Base-by-base conservation (phyloP, 2,888 invertebrate genomes). In the Drepanosiphum platanoidis region DNA sequence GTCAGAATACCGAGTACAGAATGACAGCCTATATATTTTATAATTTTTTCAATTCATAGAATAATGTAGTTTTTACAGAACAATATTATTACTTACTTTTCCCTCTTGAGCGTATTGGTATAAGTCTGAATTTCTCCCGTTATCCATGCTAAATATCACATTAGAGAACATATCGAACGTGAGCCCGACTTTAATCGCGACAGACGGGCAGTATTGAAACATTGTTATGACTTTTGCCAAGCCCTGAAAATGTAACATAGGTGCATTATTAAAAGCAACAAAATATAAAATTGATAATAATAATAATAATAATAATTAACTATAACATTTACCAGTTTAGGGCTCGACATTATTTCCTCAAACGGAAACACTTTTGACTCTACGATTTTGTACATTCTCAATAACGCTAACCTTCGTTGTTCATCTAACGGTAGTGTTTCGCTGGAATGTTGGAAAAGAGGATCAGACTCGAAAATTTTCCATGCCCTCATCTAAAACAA, bases 331-430 rank as follows among this genome's bases (percentile, higher is more conserved):
- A 89, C 89, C 88, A 88, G 88, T 86, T 84, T 87, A 27, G 88
- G 87, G 86, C 88, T 88, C 39, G 83, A 82, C 1, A 88, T 36
- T 46, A 92, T 90, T 89, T 92, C 92, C 87, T 92, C 91, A 39
- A 92, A 88, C 0, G 92, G 90, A 30, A 93, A 88, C 81, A 95
- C 92, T 64, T 93, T 90, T 88, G 94, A 93, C 88, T 93, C 92
- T 88, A 92, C 92, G 27, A 95, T 89, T n/a, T 92, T 90, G 87
- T 94, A 93, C 90, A 92, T 92, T 87, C 93, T 90, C 88, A 92
- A 91, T 46, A 92, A 91, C 0, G 93, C 90, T 83, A 92, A 88
- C 42, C 91, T 91, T 18, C 94, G 90, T 87, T 91, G 91, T 86
- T 92, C 92, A 89, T 92, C 95, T 88, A 91, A 89, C 78, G 90